Evolutionary conservation across 2,797 vertebrate genomes (phyloP).

Genomic region (Cryptoblepharus egeriae): DNA sequence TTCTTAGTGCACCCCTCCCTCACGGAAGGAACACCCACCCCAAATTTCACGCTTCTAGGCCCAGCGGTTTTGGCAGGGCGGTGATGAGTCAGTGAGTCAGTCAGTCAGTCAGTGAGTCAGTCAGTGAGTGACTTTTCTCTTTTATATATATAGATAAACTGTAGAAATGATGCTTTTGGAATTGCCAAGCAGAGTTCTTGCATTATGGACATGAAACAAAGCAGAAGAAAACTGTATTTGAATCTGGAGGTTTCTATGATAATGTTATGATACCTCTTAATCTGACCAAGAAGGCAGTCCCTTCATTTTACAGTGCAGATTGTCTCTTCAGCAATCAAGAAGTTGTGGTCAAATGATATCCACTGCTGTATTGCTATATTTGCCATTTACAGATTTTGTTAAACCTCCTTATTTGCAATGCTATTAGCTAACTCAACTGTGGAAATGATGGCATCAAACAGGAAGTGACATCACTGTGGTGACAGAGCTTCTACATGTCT

Average conservation of each 20-base stretch:
- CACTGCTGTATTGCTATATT: neutral
- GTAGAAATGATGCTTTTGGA: neutral
- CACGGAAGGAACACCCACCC: too few species aligned
- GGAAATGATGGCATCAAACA: too few species aligned
- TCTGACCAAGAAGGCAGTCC: neutral
- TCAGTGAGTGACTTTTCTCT: too few species aligned
- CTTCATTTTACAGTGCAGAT: neutral
- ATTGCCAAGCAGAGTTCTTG: neutral
- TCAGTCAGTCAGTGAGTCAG: too few species aligned
- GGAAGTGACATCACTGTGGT: too few species aligned
- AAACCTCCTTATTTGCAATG: neutral
- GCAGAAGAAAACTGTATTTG: neutral
- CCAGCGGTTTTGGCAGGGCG: too few species aligned
- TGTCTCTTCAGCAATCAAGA: neutral
- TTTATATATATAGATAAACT: too few species aligned
- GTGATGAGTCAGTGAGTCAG: too few species aligned
- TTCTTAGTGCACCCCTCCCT: too few species aligned
- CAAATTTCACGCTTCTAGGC: too few species aligned
- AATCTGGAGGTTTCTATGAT: neutral
- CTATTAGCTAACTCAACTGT: neutral
- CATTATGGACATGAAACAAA: neutral
- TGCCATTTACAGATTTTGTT: neutral
- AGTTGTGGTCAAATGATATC: neutral
- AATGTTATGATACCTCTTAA: neutral
- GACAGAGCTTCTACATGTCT: too few species aligned